Evolutionary conservation across 2,888 invertebrate species (phyloP).

Genomic region (Hypercompe scribonia): DNA sequence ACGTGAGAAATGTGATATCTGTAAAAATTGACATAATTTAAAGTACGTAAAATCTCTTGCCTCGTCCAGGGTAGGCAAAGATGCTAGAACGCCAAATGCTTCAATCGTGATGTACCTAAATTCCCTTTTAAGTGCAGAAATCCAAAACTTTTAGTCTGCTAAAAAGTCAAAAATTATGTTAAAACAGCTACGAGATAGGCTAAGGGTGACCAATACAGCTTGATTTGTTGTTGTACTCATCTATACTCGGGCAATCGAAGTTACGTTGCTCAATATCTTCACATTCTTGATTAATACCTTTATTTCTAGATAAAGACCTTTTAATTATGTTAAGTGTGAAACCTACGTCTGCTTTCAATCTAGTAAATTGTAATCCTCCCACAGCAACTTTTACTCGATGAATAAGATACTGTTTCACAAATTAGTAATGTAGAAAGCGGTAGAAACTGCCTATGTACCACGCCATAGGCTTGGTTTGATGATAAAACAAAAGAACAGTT

Average conservation of each 20-base stretch:
- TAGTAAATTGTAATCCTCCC: conserved; percentile 18
- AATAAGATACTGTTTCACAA: conserved; percentile 24
- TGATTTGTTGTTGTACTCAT: too few species aligned
- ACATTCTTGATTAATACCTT: neutral
- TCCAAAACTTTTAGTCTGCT: too few species aligned
- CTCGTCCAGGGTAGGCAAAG: neutral
- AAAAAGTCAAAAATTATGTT: too few species aligned
- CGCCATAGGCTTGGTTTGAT: conserved; percentile 17
- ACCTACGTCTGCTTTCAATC: conserved; percentile 12
- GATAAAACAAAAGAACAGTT: conserved; percentile 25
- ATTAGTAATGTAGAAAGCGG: conserved; percentile 24
- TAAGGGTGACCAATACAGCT: too few species aligned
- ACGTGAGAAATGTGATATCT: too few species aligned
- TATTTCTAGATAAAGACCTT: conserved; percentile 9
- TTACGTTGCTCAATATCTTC: neutral
- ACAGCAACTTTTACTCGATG: conserved; percentile 20
- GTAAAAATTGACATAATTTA: too few species aligned
- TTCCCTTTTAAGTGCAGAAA: neutral
- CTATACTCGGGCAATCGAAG: too few species aligned
- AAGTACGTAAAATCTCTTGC: too few species aligned
- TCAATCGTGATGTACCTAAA: too few species aligned
- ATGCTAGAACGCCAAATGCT: neutral
- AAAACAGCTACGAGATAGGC: too few species aligned
- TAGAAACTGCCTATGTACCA: conserved; percentile 18
- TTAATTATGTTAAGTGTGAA: conserved; percentile 20